These are phyloP conservation scores for Calcarius ornatus DNA, from an alignment of 2,113 vertebrate genomes.

Conservation along the genomic window DNA sequence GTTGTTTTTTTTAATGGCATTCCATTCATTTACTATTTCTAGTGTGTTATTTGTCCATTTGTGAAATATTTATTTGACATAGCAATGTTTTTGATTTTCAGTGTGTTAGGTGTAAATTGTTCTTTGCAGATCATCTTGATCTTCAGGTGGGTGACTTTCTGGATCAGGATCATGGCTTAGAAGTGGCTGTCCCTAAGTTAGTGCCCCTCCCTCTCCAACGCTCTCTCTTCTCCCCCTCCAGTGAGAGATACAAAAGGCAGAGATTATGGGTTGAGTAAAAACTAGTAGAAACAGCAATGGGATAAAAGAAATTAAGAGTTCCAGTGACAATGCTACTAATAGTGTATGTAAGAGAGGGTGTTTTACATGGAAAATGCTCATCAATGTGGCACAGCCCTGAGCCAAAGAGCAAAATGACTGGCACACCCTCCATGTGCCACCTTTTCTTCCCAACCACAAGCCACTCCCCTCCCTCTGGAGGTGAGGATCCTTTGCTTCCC, in stretches of 20 bases:
- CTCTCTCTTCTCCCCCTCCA: accelerated
- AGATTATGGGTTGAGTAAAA: neutral
- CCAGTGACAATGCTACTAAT: neutral
- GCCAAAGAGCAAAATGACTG: neutral
- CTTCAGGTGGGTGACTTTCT: neutral
- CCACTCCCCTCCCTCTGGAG: accelerated
- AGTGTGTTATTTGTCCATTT: neutral
- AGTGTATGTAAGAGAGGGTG: too few species aligned
- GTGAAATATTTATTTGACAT: neutral
- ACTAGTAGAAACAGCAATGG: neutral
- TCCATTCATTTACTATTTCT: neutral
- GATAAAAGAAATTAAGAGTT: neutral
- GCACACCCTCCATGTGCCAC: neutral
- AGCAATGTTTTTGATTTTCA: neutral
- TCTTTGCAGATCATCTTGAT: neutral
- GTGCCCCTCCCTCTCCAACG: accelerated
- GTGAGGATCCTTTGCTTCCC: neutral
- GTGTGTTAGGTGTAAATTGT: neutral
- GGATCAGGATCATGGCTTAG: neutral
- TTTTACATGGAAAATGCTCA: neutral
- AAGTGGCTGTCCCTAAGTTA: neutral
- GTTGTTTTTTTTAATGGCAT: neutral
- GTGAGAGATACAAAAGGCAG: neutral
- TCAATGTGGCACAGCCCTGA: accelerated
- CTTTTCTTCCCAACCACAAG: neutral